Evolutionary conservation across 2,888 invertebrate species (phyloP), one percentile per base, ranked within the genome.

Genomic region (Oxyscelio sp.): DNA sequence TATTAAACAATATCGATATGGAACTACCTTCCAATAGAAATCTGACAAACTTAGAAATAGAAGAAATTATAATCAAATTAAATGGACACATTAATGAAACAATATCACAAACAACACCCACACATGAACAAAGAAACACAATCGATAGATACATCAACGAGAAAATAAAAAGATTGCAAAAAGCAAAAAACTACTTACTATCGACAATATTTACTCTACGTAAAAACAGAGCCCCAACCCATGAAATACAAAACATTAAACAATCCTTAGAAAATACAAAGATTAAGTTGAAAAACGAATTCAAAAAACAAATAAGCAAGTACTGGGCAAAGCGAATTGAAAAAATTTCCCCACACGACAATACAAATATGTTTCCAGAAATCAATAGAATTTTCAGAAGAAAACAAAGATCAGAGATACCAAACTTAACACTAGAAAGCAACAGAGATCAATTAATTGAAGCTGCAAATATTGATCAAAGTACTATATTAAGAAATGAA

Each of bases 81-180:
- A 43, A 63, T 27, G n/a, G 21, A 6, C 4, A 40, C 1, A 65
- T 65, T 6, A 15, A 5, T 1, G 21, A 65, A 38, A 56, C 75
- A 34, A 54, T 75, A 19, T 17, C 22, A 5, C 6, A 13, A 40
- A n/a, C 52, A 11, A 63, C 56, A 1, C 74, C 74, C 19, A 63
- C 38, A 63, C 31, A 45, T 13, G 43, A 63, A 40, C 8, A 21
- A 13, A 15, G 8, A 48, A 45, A 59, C 27, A 63, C 74, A 11
- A 34, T 21, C 4, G 38, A 63, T 17, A 40, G n/a, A 38, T 63
- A 74, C n/a, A 54, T 59, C 2, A 74, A 34, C 11, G 11, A 38
- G 5, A 74, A 74, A 43, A 74, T 74, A n/a, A 54, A 24, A 43
- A 61, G 34, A 63, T 27, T 63, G n/a, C 63, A 65, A 65, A 75